These are phyloP conservation scores for Anthoptus insignis DNA, from an alignment of 2,888 invertebrate species.

Conservation along the genomic window DNA sequence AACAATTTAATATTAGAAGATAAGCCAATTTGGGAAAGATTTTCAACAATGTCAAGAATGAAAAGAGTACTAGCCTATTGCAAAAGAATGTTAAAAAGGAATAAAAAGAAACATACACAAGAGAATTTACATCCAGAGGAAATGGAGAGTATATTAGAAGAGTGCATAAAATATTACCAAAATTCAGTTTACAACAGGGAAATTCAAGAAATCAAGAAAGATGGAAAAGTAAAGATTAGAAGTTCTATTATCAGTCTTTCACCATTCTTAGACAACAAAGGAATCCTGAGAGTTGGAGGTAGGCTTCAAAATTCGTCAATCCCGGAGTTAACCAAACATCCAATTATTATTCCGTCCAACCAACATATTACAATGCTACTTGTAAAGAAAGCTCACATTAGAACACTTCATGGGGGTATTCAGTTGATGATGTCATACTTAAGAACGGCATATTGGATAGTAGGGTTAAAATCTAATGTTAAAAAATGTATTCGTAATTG, in stretches of 20 bases:
- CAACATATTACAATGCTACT: constrained; percentile 35
- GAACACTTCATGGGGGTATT: constrained; percentile 30
- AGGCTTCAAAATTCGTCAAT: constrained; percentile 33
- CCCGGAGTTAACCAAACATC: constrained; percentile 35
- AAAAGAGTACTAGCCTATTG: constrained; percentile 39
- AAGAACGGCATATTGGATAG: constrained; percentile 37
- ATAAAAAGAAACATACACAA: neutral
- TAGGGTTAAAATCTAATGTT: constrained; percentile 23
- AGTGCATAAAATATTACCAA: constrained; percentile 37
- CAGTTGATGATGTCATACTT: constrained; percentile 36
- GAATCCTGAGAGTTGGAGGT: constrained; percentile 40
- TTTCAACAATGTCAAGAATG: constrained; percentile 38
- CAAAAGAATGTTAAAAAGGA: constrained; percentile 31
- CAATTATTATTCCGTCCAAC: constrained; percentile 40
- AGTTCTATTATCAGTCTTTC: constrained; percentile 12
- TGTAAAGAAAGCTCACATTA: constrained; percentile 40
- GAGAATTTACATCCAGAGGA: constrained; percentile 10
- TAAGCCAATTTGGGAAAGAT: constrained; percentile 35
- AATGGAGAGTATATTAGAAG: constrained; percentile 27
- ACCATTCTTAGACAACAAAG: constrained; percentile 38
- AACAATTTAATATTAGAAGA: constrained; percentile 10
- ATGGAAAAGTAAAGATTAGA: constrained; percentile 13
- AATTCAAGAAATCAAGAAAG: constrained; percentile 30
- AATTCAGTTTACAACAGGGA: constrained; percentile 31
- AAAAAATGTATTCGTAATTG: constrained; percentile 29